A percentile compares a stretch with the other conserved stretches of the same genome.
Conservation (phyloP, 2,113 vertebrate species). For the Vombatus ursinus region DNA sequence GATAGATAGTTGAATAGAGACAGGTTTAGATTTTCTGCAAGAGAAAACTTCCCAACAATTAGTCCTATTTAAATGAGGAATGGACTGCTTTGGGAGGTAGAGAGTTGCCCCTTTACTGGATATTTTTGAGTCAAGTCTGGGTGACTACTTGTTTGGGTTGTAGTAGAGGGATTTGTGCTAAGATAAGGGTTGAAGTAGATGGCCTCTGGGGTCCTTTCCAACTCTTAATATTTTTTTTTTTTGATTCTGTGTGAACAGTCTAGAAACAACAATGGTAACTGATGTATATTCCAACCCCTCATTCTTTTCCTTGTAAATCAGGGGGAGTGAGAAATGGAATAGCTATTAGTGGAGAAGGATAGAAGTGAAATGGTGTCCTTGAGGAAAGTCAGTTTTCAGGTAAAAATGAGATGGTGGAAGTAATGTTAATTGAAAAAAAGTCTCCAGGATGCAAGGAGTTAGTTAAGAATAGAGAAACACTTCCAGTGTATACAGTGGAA, state of each 20-base stretch:
- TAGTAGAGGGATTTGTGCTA: neutral
- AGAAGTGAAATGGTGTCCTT: neutral
- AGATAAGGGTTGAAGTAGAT: neutral
- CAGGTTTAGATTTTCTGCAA: neutral
- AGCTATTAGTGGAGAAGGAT: neutral
- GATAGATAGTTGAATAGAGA: neutral
- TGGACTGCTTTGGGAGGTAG: neutral
- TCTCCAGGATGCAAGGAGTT: neutral
- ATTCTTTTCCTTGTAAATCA: neutral
- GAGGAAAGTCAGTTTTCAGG: neutral
- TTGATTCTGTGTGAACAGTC: neutral
- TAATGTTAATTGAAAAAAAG: neutral
- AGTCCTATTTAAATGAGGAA: neutral
- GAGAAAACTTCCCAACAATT: neutral
- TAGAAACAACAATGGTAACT: neutral
- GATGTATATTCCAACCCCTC: neutral
- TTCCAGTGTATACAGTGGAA: neutral
- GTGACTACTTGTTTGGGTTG: neutral
- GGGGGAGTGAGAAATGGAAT: neutral
- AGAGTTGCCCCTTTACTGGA: neutral
- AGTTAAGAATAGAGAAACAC: neutral
- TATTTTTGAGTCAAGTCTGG: neutral
- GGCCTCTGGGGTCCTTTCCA: neutral
- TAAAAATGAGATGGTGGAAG: neutral
- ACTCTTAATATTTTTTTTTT: neutral